A percentile compares a stretch with the other conserved stretches of the same genome.
Evolutionary conservation across 2,113 vertebrate genomes (phyloP).

Genomic region (Pluvianellus socialis): DNA sequence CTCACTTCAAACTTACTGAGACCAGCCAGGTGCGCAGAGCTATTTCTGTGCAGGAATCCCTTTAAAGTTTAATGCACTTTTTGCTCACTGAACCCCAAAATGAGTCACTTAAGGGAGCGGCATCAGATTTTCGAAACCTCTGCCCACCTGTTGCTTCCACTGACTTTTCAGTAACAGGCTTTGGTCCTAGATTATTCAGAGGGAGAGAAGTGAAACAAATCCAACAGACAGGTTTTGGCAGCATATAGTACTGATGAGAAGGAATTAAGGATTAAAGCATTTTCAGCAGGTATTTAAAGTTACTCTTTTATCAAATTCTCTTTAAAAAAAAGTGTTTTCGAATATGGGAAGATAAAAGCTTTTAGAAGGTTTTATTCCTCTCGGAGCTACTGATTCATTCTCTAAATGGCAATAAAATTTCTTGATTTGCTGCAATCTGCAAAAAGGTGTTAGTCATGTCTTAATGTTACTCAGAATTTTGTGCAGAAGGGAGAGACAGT

Average conservation of each 20-base stretch:
- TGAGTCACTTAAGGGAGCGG: not conserved
- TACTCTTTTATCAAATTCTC: not conserved
- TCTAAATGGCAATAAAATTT: not conserved
- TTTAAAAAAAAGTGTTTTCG: not conserved
- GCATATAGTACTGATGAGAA: not conserved
- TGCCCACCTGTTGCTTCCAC: constrained; percentile 10
- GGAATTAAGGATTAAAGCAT: not conserved
- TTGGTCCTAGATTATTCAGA: not conserved
- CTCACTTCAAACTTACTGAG: not conserved
- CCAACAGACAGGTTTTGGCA: not conserved
- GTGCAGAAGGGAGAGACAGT: not conserved
- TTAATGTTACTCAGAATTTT: not conserved
- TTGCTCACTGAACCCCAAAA: constrained; percentile 10
- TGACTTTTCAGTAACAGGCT: not conserved
- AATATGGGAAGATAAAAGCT: not conserved
- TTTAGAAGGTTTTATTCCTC: not conserved
- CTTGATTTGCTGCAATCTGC: not conserved
- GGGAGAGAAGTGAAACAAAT: not conserved
- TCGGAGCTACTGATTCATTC: not conserved
- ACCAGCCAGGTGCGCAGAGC: not conserved
- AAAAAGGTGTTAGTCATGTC: not conserved
- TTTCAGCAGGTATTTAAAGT: not conserved
- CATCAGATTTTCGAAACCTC: not conserved
- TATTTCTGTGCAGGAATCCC: constrained; percentile 30
- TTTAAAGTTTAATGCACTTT: constrained; percentile 47